Evolutionary conservation across 2,113 vertebrate genomes (phyloP), one percentile per base, ranked within the genome.

Genomic region (Neodontobutis hainanensis): DNA sequence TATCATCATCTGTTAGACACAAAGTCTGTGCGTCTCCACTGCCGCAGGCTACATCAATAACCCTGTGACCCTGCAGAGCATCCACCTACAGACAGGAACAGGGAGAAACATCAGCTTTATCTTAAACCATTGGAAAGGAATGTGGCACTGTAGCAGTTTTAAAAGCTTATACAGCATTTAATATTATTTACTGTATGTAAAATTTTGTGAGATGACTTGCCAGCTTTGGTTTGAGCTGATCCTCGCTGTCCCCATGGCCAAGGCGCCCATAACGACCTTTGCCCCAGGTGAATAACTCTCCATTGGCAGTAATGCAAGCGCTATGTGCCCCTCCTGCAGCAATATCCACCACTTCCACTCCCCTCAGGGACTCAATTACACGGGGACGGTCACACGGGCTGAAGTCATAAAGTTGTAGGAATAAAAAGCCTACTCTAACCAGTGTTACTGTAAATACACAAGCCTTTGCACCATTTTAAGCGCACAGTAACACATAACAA

Each of bases 241-340:
- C 97, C 73, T 99, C 97, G 8, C 96, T 99, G 83, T 99, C 97
- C 5, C 97, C 96, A 2, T 99, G 97, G 1, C 97, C 97, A 59
- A 99, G 93, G 5, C 97, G 94, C 14, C 97, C 97, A 0, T 99
- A 99, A 19, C 97, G 94, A 38, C 97, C 97, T 65, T 99, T 99
- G 42, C 97, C 97, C 97, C 97, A 99, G 0, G 97, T 98, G 85
- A 98, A 99, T 46, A 99, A 96, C 86, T 98, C 97, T 44, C 97
- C 97, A 0, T 94, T 96, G 63, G 96, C 92, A 4, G 97, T 96
- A 71, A 99, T 96, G 7, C 97, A 99, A 0, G 97, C 97, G 0
- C 97, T 99, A 91, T 99, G 97, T 0, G 97, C 97, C 55, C 97
- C 97, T 2, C 97, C 97, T 0, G 97, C 96, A 14, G 97, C 97